Percentiles rank a stretch among this genome's conserved stretches.
These are phyloP conservation scores for Dione vanillae DNA, from an alignment of 2,888 invertebrate species.

Conservation along the genomic window DNA sequence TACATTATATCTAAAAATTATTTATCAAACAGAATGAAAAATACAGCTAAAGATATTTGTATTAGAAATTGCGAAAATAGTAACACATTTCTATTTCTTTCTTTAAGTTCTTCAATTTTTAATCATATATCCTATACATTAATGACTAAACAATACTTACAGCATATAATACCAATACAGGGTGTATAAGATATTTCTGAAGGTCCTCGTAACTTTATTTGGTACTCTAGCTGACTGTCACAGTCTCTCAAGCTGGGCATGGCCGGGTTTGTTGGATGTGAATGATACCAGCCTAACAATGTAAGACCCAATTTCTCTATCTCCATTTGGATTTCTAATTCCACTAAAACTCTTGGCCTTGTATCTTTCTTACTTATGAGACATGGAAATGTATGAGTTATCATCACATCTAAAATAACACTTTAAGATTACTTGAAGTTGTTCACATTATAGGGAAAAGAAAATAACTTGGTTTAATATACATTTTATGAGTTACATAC, in stretches of 20 bases:
- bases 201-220: slow-evolving; percentile 96
- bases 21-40: too few relatives aligned
- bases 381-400: slow-evolving; percentile 95
- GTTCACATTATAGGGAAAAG: background rate
- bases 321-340: slow-evolving; percentile 91
- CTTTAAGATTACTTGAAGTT: background rate
- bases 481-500: too few relatives aligned
- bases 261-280: slow-evolving; percentile 94
- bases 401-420: slow-evolving; percentile 88
- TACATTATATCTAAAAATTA: too few relatives aligned
- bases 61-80: too few relatives aligned
- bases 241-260: slow-evolving; percentile 95
- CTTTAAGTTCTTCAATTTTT: too few relatives aligned
- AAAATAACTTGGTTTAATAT: background rate
- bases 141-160: slow-evolving; percentile 84
- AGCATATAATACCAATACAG: slow-evolving; percentile 95
- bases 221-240: slow-evolving; percentile 96
- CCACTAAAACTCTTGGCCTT: slow-evolving; percentile 89
- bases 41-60: too few relatives aligned
- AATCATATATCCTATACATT: background rate
- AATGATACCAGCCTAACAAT: slow-evolving; percentile 98
- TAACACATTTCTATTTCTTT: too few relatives aligned
- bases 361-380: slow-evolving; percentile 91
- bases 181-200: slow-evolving; percentile 96
- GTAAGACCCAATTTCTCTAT: slow-evolving; percentile 92